A percentile compares a stretch with the other conserved stretches of the same genome.
Evolutionary conservation across 2,113 vertebrate species (phyloP).

Genomic region (Pollachius pollachius): DNA sequence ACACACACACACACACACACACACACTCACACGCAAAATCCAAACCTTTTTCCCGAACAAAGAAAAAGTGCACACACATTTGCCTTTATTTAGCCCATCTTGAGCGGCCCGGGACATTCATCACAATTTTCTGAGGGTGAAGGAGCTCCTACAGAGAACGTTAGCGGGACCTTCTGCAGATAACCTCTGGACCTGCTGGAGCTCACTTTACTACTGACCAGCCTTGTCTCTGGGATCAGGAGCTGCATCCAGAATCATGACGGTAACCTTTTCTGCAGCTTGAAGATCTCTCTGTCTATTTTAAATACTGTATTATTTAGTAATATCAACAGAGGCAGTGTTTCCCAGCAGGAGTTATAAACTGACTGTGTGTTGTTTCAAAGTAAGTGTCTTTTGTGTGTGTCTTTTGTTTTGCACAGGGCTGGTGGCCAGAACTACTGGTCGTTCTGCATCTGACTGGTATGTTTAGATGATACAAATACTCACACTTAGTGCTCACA

Average conservation of each 20-base stretch:
- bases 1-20: not conserved
- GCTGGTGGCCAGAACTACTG: conserved; percentile 34
- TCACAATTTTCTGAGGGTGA: conserved; percentile 29
- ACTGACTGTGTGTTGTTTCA: not conserved
- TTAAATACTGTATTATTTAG: not conserved
- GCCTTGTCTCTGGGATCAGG: not conserved
- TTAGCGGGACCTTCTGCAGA: not conserved
- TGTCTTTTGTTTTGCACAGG: conserved; percentile 42
- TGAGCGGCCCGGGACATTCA: conserved; percentile 3
- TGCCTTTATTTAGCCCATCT: conserved; percentile 12
- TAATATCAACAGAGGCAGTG: not conserved
- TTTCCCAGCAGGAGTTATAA: too few species aligned
- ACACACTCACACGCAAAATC: not conserved
- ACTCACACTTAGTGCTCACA: too few species aligned
- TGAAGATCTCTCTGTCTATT: not conserved
- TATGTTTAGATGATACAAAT: conserved; percentile 21
- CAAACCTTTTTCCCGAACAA: not conserved
- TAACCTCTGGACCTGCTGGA: not conserved
- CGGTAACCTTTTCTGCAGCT: conserved; percentile 36
- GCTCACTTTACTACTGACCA: conserved; percentile 4
- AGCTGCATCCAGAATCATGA: conserved; percentile 36
- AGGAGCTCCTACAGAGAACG: conserved; percentile 2
- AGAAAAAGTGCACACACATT: not conserved
- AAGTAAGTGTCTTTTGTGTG: conserved; percentile 18
- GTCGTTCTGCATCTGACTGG: conserved; percentile 61